Base-by-base conservation (phyloP, 2,113 vertebrate species). In the Rhizomys pruinosus region DNA sequence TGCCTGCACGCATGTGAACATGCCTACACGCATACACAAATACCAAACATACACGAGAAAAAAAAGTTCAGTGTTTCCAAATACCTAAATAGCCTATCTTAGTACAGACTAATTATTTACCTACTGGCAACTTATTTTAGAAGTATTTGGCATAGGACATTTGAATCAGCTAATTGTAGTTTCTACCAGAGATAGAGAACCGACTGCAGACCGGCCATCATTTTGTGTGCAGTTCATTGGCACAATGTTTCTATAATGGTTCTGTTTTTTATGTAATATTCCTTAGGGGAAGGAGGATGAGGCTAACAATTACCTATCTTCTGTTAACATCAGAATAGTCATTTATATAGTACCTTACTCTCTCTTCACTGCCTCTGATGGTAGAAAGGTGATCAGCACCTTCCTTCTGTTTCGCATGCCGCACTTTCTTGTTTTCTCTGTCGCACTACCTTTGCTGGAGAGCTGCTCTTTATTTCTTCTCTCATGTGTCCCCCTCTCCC, bases 241-340 rank as follows among this genome's bases (percentile, higher is more conserved):
- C 29, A 74, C 82, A 78, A 20, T 85, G 32, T 29, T 90, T 86
- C 52, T 77, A 88, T n/a, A n/a, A n/a, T n/a, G n/a, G n/a, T n/a
- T n/a, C n/a, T n/a, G 29, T 55, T 95, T 5, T 90, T 93, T 92
- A 71, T 73, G 16, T 64, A 81, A 66, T 32, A 79, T 5, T 71
- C 59, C 47, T 73, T 39, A 17, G 44, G n/a, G n/a, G n/a, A n/a
- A 91, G 87, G 82, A 69, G 20, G 76, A 81, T 78, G 79, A 76
- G 32, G 82, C 87, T 89, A 85, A 71, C 64, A 80, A 61, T 80
- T 88, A 68, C 72, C 59, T 85, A n/a, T n/a, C n/a, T n/a, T n/a
- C n/a, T n/a, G n/a, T n/a, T n/a, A n/a, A 29, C 68, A 9, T 80
- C 71, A 64, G 22, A n/a, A 55, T 63, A 47, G 34, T 64, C 64